A percentile compares a stretch with the other conserved stretches of the same genome.
These are phyloP conservation scores for Laticauda colubrina DNA, from an alignment of 2,113 vertebrate genomes.

Conservation along the genomic window DNA sequence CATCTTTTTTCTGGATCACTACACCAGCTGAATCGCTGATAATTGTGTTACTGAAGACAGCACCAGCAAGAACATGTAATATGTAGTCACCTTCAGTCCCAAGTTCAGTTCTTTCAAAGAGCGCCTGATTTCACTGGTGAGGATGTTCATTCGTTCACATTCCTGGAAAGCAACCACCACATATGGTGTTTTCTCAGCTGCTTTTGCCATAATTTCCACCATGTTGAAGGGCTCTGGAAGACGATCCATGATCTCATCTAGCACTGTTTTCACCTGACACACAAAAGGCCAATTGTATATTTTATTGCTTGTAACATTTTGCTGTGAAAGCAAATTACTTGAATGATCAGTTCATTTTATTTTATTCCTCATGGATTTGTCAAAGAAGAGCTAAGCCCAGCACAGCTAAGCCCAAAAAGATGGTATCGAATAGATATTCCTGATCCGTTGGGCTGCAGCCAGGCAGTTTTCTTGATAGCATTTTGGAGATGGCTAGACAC, in stretches of 20 bases:
- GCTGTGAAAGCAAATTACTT: not conserved
- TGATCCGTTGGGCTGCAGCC: not conserved
- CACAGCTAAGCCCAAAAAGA: not conserved
- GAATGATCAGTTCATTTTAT: not conserved
- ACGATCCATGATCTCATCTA: slow-evolving; percentile 65
- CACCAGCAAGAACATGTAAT: slow-evolving; percentile 10
- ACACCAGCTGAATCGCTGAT: not conserved
- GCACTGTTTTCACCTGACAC: slow-evolving; percentile 69
- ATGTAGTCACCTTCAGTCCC: slow-evolving; percentile 67
- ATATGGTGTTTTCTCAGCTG: slow-evolving; percentile 65
- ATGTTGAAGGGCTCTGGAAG: slow-evolving; percentile 70
- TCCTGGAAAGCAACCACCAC: slow-evolving; percentile 74
- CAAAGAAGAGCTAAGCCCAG: not conserved
- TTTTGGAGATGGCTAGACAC: not conserved
- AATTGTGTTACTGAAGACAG: not conserved
- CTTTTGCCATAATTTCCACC: slow-evolving; percentile 64
- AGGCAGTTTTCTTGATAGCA: not conserved
- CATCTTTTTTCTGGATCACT: not conserved
- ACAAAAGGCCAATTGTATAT: not conserved
- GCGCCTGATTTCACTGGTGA: slow-evolving; percentile 68
- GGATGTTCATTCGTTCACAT: slow-evolving; percentile 74
- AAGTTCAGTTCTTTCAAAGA: slow-evolving; percentile 69
- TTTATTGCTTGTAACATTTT: not conserved
- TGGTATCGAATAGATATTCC: too few species aligned
- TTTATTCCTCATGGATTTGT: not conserved